Percentiles rank a stretch among this genome's conserved stretches.
Evolutionary conservation across 2,113 vertebrate genomes (phyloP).

Genomic region (Ictidomys tridecemlineatus): DNA sequence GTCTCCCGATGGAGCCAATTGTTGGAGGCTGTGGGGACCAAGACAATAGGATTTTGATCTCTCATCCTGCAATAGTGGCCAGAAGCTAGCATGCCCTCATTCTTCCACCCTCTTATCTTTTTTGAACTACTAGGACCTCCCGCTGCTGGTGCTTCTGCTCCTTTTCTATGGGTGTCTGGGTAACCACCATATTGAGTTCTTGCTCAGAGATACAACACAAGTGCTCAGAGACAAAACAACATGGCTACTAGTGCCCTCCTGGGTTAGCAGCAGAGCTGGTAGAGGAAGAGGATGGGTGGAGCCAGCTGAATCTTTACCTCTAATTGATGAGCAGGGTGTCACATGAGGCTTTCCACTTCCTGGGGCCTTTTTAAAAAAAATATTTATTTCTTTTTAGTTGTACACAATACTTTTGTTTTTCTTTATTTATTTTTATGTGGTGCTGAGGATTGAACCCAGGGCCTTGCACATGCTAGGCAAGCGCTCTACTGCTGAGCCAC

Average conservation of each 20-base stretch:
- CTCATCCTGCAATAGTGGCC: accelerated
- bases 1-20: no score
- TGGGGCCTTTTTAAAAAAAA: not conserved
- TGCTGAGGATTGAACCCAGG: no score
- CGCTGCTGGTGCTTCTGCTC: not conserved
- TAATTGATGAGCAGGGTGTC: not conserved
- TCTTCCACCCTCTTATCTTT: not conserved
- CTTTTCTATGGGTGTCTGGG: not conserved
- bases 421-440: no score
- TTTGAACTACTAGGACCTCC: not conserved
- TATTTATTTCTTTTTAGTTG: no score
- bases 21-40: not conserved
- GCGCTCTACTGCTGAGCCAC: no score
- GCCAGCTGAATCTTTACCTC: accelerated
- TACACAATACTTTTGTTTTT: no score
- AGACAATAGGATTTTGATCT: accelerated
- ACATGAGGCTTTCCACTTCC: not conserved
- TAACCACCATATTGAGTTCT: not conserved
- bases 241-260: accelerated
- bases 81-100: accelerated
- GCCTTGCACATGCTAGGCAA: no score
- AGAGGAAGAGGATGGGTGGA: not conserved
- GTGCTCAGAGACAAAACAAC: not conserved
- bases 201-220: accelerated
- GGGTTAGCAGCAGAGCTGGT: accelerated